phyloP scores from a whole-genome alignment of 1,140 invertebrate genomes.

The Rhizoglyphus robini region DNA sequence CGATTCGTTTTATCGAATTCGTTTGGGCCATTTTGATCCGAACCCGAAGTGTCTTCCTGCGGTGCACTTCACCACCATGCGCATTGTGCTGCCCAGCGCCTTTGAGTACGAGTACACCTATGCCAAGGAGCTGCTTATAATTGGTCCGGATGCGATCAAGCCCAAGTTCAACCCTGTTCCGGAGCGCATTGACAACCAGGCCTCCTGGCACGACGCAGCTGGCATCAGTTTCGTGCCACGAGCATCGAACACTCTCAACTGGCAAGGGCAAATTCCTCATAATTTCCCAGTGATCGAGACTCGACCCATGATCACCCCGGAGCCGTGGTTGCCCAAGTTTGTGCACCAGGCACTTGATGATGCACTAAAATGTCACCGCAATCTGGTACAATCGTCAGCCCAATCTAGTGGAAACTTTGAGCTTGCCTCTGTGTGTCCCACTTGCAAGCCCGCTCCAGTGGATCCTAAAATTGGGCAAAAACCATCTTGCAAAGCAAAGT shows the following conservation, averaged over 20 bases:
- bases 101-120: background rate
- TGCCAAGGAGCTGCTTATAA: background rate
- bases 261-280: background rate
- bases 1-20: background rate
- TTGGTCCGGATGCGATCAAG: background rate
- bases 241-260: background rate
- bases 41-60: background rate
- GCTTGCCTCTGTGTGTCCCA: too few relatives aligned
- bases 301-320: background rate
- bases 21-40: background rate
- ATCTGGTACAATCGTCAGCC: too few relatives aligned
- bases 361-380: too few relatives aligned
- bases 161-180: background rate
- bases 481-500: too few relatives aligned
- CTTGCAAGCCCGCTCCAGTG: too few relatives aligned
- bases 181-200: background rate
- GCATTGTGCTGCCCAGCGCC: background rate
- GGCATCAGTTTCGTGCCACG: background rate
- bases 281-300: background rate
- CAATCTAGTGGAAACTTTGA: too few relatives aligned
- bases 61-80: background rate
- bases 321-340: too few relatives aligned
- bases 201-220: background rate
- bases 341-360: too few relatives aligned
- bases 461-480: too few relatives aligned